These are phyloP conservation scores for Dynastes maya DNA, from an alignment of 2,888 invertebrate genomes.

Conservation along the genomic window DNA sequence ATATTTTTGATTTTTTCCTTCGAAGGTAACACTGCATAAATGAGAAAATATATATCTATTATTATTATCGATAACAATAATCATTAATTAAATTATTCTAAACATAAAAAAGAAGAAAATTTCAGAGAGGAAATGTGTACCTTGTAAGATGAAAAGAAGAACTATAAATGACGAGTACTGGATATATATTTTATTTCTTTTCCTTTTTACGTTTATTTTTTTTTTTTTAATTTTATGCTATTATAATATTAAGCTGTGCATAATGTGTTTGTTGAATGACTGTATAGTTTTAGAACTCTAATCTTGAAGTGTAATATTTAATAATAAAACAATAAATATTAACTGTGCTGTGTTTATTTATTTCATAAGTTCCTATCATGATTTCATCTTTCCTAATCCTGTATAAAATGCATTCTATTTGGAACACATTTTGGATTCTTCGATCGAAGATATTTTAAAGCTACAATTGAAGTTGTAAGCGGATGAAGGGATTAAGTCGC, in stretches of 20 bases:
- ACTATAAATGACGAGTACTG: conserved; percentile 46
- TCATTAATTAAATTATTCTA: conserved; percentile 44
- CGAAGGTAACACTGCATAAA: background rate
- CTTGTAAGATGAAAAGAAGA: conserved; percentile 25
- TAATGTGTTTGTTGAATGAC: conserved; percentile 57
- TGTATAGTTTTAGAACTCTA: conserved; percentile 57
- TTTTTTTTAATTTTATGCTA: conserved; percentile 25
- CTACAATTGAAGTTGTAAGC: too few relatives aligned
- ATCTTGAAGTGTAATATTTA: conserved; percentile 58
- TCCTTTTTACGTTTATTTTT: conserved; percentile 47
- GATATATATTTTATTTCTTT: conserved; percentile 48
- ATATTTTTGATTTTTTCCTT: conserved; percentile 14
- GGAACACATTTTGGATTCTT: too few relatives aligned
- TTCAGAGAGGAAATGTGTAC: background rate
- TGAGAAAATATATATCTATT: conserved; percentile 25
- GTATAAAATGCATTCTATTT: too few relatives aligned
- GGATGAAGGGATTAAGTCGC: too few relatives aligned
- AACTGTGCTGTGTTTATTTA: conserved; percentile 11
- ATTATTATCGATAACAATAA: conserved; percentile 1
- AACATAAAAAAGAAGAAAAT: conserved; percentile 11
- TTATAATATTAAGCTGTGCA: conserved; percentile 55
- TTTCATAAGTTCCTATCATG: background rate
- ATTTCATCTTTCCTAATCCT: too few relatives aligned
- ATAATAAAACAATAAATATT: conserved; percentile 54
- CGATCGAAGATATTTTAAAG: too few relatives aligned